Base-by-base conservation (phyloP, 2,113 vertebrate species). In the Pontoporia blainvillei region DNA sequence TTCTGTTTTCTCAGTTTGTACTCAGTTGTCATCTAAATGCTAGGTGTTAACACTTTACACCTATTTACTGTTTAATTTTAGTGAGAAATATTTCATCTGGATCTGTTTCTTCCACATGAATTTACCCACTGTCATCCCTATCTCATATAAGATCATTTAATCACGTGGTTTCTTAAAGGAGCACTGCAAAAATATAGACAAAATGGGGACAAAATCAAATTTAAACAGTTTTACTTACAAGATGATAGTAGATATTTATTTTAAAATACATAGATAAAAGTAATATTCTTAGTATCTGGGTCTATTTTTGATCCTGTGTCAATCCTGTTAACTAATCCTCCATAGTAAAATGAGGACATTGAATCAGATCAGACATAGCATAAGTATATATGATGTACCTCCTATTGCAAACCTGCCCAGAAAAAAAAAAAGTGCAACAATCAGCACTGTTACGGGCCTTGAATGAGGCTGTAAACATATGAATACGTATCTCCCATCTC, bases 21-120 rank as follows among this genome's bases (percentile, higher is more conserved):
- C n/a, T 93, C 34, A n/a, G 20, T 25, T 94, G 17, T 76, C 72
- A 92, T 94, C 96, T 96, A 95, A 96, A 61, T 61, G 4, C 4
- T 67, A 85, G 49, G 31, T 83, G 66, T 95, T 95, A 95, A 94
- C 20, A 93, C 27, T 21, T 95, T 78, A 69, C 49, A 91, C 27
- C 59, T 79, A 41, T 61, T 67, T 76, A 21, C n/a, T 36, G 71
- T 78, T 95, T 84, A 84, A 84, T 94, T 87, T 69, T 61, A 61
- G 44, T 90, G 67, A 94, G 73, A 97, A 97, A 76, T 78, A 94
- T 72, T 96, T 97, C 39, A 87, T n/a, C 57, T 81, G 13, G 27
- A 84, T 94, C 36, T 88, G 23, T 72, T 88, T 92, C 49, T 90
- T 79, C 46, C 20, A 72, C 1, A 6, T 78, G 44, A 90, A 93